phyloP scores from a whole-genome alignment of 2,113 vertebrate species.

The Centropus bengalensis region DNA sequence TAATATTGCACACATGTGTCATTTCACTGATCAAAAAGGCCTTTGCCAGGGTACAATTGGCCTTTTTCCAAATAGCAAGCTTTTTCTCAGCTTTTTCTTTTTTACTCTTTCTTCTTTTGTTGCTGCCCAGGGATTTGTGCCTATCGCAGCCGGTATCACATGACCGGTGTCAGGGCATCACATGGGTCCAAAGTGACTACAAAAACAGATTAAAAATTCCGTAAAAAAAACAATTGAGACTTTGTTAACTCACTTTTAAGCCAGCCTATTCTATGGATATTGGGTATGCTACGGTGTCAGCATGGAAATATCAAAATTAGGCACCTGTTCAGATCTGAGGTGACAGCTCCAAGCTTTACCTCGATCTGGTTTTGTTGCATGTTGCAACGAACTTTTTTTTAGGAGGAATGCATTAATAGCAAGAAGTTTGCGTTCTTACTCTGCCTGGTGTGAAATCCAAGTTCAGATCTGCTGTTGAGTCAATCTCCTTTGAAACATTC shows the following conservation, averaged over 20 bases:
- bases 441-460: background rate
- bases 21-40: slow-evolving; percentile 82
- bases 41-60: slow-evolving; percentile 77
- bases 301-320: background rate
- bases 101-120: slow-evolving; percentile 84
- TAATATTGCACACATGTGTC: slow-evolving; percentile 90
- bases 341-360: slow-evolving; percentile 20
- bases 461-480: background rate
- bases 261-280: background rate
- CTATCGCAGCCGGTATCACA: slow-evolving; percentile 81
- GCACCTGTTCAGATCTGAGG: slow-evolving; percentile 16
- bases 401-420: background rate
- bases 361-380: background rate
- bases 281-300: background rate
- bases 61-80: slow-evolving; percentile 83
- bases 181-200: slow-evolving; percentile 79
- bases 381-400: slow-evolving; percentile 18
- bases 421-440: background rate
- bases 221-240: slow-evolving; percentile 77
- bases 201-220: slow-evolving; percentile 79
- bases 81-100: slow-evolving; percentile 83
- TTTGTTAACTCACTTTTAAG: slow-evolving; percentile 69
- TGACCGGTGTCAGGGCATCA: slow-evolving; percentile 82
- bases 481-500: background rate
- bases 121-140: slow-evolving; percentile 83